These are phyloP conservation scores for Zaprionus ornatus DNA, from an alignment of 1,140 invertebrate species.

Conservation along the genomic window DNA sequence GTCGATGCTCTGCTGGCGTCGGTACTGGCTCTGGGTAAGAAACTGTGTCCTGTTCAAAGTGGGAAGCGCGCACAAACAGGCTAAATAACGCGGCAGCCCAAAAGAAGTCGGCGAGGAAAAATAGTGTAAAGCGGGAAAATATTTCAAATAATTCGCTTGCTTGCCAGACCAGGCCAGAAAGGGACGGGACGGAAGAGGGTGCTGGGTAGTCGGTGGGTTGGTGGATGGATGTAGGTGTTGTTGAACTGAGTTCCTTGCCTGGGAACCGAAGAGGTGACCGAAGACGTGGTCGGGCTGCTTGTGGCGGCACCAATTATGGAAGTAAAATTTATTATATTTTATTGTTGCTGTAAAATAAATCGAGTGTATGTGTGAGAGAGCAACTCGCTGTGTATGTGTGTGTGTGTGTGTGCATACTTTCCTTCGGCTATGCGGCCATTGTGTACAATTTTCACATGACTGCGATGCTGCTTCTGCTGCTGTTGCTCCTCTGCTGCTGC, in stretches of 20 bases:
- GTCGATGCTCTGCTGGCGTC: constrained; percentile 35
- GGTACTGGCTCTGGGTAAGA: constrained; percentile 19
- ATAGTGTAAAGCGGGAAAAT: constrained; percentile 55
- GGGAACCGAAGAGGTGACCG: constrained; percentile 3
- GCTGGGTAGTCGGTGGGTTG: neutral
- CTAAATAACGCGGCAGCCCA: constrained; percentile 20
- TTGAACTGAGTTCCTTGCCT: neutral
- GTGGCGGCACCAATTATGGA: constrained; percentile 69
- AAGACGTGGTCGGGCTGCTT: constrained; percentile 61
- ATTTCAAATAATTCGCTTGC: constrained; percentile 63
- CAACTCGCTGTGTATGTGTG: neutral
- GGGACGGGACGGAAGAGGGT: neutral
- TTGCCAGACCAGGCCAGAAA: neutral
- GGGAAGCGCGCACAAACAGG: constrained; percentile 12
- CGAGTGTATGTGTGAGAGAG: constrained; percentile 17
- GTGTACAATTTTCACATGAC: constrained; percentile 50
- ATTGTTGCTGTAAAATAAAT: constrained; percentile 67
- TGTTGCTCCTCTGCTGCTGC: neutral
- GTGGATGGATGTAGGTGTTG: neutral
- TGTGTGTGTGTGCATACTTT: constrained; percentile 32
- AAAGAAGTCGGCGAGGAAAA: constrained; percentile 45
- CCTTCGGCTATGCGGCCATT: constrained; percentile 29
- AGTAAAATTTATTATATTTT: constrained; percentile 71
- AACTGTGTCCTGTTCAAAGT: constrained; percentile 41
- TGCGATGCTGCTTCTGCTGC: constrained; percentile 28